Evolutionary conservation across 2,113 vertebrate species (phyloP).

Genomic region (Poeciliopsis occidentalis): DNA sequence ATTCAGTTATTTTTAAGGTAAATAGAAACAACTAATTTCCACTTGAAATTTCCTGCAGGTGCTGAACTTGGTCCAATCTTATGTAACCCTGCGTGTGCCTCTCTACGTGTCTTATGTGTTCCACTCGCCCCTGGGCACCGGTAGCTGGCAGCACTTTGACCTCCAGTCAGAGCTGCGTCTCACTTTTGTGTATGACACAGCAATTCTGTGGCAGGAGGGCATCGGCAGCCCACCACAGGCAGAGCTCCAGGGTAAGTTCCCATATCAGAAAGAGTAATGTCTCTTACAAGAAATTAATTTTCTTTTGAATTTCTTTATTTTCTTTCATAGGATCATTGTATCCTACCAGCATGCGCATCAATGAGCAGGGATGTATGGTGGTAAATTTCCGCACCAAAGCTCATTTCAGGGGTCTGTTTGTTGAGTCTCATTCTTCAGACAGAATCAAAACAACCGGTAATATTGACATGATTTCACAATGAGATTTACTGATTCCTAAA

Average conservation of each 20-base stretch:
- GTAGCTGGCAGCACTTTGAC: constrained; percentile 97
- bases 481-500: background rate
- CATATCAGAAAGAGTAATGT: background rate
- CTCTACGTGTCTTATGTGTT: constrained; percentile 93
- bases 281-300: background rate
- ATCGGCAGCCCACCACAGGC: constrained; percentile 91
- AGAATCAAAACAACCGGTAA: constrained; percentile 76
- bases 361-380: constrained; percentile 88
- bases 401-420: constrained; percentile 91
- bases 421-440: constrained; percentile 81
- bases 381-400: constrained; percentile 94
- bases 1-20: background rate
- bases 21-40: background rate
- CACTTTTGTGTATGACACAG: constrained; percentile 97
- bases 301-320: background rate
- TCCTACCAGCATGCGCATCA: constrained; percentile 94
- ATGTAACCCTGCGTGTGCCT: constrained; percentile 92
- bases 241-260: constrained; percentile 86
- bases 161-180: constrained; percentile 91
- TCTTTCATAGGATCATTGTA: constrained; percentile 86
- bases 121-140: constrained; percentile 87
- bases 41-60: constrained; percentile 76
- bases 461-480: constrained; percentile 14
- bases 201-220: constrained; percentile 94
- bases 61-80: constrained; percentile 94